Percentiles rank a stretch among this genome's conserved stretches.
phyloP scores from a whole-genome alignment of 2,797 vertebrate genomes.

The Antrozous pallidus region DNA sequence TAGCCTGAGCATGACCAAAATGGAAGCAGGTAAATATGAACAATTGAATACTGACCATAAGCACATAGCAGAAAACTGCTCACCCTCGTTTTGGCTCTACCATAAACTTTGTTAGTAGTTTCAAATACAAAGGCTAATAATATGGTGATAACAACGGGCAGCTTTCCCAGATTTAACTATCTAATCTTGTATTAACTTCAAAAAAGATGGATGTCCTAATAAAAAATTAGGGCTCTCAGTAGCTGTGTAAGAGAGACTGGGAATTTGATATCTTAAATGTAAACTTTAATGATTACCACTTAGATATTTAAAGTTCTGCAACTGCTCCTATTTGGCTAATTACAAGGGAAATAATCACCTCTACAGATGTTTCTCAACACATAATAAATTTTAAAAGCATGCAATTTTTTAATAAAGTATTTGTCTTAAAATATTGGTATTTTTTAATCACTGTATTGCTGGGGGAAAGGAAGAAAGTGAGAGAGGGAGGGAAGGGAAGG shows the following conservation, averaged over 20 bases:
- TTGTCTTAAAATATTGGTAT: conserved; percentile 31
- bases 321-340: conserved; percentile 7
- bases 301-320: conserved; percentile 50
- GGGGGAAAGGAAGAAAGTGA: neutral
- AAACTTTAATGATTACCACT: conserved; percentile 57
- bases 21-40: neutral
- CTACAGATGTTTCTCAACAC: conserved; percentile 45
- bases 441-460: neutral
- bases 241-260: conserved; percentile 31
- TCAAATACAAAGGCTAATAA: neutral
- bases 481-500: neutral
- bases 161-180: conserved; percentile 5
- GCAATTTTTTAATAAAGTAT: conserved; percentile 29
- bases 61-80: neutral
- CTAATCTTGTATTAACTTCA: conserved; percentile 25
- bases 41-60: neutral
- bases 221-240: conserved; percentile 41
- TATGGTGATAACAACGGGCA: neutral
- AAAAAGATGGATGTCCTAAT: conserved; percentile 32
- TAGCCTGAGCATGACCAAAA: neutral
- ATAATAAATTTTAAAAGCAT: conserved; percentile 26
- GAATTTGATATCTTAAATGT: conserved; percentile 43
- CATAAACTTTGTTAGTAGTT: neutral
- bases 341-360: conserved; percentile 50
- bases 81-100: neutral